These are phyloP conservation scores for Drosophila kohkoa DNA, from an alignment of 1,140 invertebrate species.

Conservation along the genomic window DNA sequence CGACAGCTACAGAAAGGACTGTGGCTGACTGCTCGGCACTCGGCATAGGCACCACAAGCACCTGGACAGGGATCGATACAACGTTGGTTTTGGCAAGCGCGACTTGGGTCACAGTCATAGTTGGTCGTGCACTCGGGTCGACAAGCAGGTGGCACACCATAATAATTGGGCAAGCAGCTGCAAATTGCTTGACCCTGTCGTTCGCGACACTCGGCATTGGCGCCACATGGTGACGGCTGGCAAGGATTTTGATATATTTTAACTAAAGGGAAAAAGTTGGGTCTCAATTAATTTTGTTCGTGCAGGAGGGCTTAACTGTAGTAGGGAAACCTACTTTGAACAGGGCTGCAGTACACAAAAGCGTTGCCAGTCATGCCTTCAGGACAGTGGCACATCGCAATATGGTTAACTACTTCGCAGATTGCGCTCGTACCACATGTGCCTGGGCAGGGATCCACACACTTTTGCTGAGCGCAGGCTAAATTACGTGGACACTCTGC, in stretches of 20 bases:
- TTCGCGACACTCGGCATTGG: slow-evolving; percentile 87
- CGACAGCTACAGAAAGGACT: slow-evolving; percentile 88
- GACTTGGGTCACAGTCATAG: slow-evolving; percentile 88
- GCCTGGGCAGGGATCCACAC: slow-evolving; percentile 90
- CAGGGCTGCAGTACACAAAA: slow-evolving; percentile 86
- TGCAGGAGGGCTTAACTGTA: background rate
- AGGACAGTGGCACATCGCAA: slow-evolving; percentile 91
- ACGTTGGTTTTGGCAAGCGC: slow-evolving; percentile 89
- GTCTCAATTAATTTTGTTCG: slow-evolving; percentile 15
- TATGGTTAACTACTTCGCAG: slow-evolving; percentile 92
- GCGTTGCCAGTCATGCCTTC: slow-evolving; percentile 91
- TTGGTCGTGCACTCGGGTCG: slow-evolving; percentile 89
- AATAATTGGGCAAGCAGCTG: slow-evolving; percentile 87
- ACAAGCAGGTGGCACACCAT: slow-evolving; percentile 88
- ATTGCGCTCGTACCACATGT: slow-evolving; percentile 90
- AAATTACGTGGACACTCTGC: slow-evolving; percentile 91
- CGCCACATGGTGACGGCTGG: slow-evolving; percentile 90
- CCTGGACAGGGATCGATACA: slow-evolving; percentile 89
- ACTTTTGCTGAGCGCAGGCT: slow-evolving; percentile 90
- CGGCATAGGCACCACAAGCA: slow-evolving; percentile 88
- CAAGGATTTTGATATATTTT: slow-evolving; percentile 86
- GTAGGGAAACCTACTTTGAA: slow-evolving; percentile 85
- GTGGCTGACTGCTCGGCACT: slow-evolving; percentile 88
- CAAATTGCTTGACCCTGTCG: slow-evolving; percentile 87
- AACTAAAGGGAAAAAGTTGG: slow-evolving; percentile 43